Evolutionary conservation across 2,113 vertebrate genomes (phyloP).

Genomic region (Willisornis vidua): DNA sequence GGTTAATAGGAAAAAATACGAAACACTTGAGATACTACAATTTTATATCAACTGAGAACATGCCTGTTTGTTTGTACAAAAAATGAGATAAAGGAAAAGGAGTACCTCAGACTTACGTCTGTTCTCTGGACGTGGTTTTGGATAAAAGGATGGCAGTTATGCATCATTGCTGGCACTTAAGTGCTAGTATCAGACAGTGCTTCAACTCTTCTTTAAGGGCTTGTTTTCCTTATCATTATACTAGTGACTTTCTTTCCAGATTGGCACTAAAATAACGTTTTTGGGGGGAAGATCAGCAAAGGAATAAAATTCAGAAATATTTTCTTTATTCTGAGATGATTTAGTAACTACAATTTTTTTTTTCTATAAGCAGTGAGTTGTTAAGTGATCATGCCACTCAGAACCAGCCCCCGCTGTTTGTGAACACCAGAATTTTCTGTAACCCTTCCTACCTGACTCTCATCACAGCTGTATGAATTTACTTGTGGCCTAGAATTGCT

Average conservation of each 20-base stretch:
- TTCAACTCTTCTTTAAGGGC: background rate
- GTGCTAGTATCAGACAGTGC: background rate
- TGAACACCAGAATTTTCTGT: background rate
- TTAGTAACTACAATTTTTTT: fast-evolving
- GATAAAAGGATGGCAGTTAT: background rate
- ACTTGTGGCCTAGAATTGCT: background rate
- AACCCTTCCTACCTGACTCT: background rate
- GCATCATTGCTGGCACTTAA: background rate
- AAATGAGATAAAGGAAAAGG: background rate
- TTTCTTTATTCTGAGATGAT: background rate
- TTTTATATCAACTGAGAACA: background rate
- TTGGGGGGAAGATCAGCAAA: background rate
- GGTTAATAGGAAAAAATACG: background rate
- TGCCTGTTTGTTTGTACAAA: fast-evolving
- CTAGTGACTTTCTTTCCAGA: background rate
- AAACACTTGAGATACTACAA: background rate
- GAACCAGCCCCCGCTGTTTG: background rate
- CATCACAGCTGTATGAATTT: background rate
- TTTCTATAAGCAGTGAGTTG: background rate
- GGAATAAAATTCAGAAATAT: background rate
- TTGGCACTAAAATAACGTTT: background rate
- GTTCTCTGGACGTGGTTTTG: background rate
- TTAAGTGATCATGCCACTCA: background rate
- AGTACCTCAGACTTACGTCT: background rate
- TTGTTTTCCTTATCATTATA: background rate